These are phyloP conservation scores for Sialia sialis DNA, from an alignment of 2,113 vertebrate genomes.

Conservation along the genomic window DNA sequence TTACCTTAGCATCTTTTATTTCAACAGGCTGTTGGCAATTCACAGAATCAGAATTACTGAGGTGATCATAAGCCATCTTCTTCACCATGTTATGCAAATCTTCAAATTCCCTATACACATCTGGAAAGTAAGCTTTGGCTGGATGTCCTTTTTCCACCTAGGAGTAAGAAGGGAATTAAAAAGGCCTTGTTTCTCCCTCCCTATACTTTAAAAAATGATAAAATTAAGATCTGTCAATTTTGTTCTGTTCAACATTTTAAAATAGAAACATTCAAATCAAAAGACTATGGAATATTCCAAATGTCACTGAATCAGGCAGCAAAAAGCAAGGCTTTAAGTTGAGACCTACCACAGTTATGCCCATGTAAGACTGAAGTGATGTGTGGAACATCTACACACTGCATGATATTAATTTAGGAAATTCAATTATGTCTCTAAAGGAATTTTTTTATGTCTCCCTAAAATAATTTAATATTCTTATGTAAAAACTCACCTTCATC, in stretches of 20 bases:
- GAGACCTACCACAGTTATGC: neutral
- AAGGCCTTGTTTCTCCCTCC: neutral
- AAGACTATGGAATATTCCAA: neutral
- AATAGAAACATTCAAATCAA: neutral
- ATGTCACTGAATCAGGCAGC: neutral
- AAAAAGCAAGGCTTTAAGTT: neutral
- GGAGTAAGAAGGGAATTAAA: neutral
- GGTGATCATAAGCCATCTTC: constrained; percentile 86
- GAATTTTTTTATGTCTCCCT: neutral
- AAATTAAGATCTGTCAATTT: neutral
- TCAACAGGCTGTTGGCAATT: constrained; percentile 75
- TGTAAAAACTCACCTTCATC: constrained; percentile 80
- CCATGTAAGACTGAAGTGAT: neutral
- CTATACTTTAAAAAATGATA: neutral
- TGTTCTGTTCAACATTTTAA: neutral
- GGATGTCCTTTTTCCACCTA: constrained; percentile 82
- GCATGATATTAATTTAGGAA: neutral
- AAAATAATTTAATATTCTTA: neutral
- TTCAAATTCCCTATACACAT: constrained; percentile 92
- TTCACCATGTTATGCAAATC: constrained; percentile 84
- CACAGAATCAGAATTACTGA: constrained; percentile 63
- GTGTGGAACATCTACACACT: neutral
- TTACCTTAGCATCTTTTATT: constrained; percentile 84
- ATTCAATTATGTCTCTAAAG: neutral
- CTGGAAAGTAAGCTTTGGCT: constrained; percentile 80